These are phyloP conservation scores for Diarsia brunnea DNA, from an alignment of 2,888 invertebrate species.

Conservation along the genomic window DNA sequence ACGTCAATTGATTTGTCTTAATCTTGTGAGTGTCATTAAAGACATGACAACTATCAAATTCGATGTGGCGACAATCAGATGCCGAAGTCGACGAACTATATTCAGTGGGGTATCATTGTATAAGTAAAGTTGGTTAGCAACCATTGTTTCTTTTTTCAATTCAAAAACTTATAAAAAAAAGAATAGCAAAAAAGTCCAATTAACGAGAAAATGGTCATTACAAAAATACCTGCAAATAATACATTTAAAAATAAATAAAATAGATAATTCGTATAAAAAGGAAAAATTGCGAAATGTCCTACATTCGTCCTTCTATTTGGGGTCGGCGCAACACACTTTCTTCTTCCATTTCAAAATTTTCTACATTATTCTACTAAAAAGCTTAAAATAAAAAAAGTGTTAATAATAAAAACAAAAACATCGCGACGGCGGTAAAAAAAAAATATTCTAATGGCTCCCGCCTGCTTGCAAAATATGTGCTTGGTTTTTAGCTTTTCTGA, in stretches of 20 bases:
- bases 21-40: neutral
- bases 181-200: no score
- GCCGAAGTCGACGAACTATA: neutral
- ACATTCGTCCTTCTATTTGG: no score
- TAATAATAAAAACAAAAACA: no score
- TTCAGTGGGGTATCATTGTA: neutral
- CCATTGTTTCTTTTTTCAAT: neutral
- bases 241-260: no score
- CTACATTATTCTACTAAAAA: neutral
- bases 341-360: neutral
- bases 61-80: neutral
- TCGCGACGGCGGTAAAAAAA: neutral
- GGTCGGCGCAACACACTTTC: no score
- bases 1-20: neutral
- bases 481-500: neutral
- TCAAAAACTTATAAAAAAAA: no score
- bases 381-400: neutral
- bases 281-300: neutral
- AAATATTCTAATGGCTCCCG: neutral
- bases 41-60: neutral
- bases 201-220: no score
- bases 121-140: neutral
- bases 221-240: no score
- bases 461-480: no score
- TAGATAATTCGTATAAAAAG: neutral